Evolutionary conservation across 2,797 vertebrate genomes (phyloP), one percentile per base, ranked within the genome.

Genomic region (Scyliorhinus canicula): DNA sequence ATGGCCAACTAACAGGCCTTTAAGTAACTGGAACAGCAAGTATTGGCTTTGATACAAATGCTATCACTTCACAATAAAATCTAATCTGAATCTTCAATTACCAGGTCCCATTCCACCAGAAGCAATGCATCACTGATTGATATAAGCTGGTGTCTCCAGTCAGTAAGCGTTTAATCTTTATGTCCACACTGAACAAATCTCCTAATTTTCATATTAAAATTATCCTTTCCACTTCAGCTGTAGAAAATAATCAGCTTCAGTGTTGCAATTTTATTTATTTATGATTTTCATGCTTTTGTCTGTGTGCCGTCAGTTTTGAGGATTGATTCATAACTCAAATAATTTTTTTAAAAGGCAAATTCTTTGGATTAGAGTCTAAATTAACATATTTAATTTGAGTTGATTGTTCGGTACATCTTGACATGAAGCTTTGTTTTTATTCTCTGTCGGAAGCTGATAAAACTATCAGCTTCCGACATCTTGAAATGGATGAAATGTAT

Each of bases 251-350:
- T 65, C 88, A 65, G 88, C 88, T 91, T 60, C 52, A 9, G 88
- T 40, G 60, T n/a, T 91, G n/a, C 88, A 91, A 65, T 91, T 57
- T 91, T 91, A 91, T 91, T 91, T 91, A 91, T 91, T 91, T 91
- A 91, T 91, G 88, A 11, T 91, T 63, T 91, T 91, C 55, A 91
- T 14, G 57, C 31, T n/a, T 91, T 91, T 91, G 88, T 91, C 60
- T 91, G 9, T 65, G 21, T 44, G n/a, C 60, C 65, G 60, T 91
- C 60, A 60, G 35, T 91, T 63, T 63, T 40, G 35, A 91, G 60
- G 60, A 44, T 65, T 40, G 40, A 91, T 40, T 91, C 35, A 91
- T 63, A 91, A 44, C 57, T 4, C n/a, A n/a, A 91, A 90, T 60
- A 60, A 60, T n/a, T n/a, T n/a, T n/a, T n/a, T n/a, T n/a, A 88